Evolutionary conservation across 2,113 vertebrate species (phyloP).

Genomic region (Aptenodytes forsteri): DNA sequence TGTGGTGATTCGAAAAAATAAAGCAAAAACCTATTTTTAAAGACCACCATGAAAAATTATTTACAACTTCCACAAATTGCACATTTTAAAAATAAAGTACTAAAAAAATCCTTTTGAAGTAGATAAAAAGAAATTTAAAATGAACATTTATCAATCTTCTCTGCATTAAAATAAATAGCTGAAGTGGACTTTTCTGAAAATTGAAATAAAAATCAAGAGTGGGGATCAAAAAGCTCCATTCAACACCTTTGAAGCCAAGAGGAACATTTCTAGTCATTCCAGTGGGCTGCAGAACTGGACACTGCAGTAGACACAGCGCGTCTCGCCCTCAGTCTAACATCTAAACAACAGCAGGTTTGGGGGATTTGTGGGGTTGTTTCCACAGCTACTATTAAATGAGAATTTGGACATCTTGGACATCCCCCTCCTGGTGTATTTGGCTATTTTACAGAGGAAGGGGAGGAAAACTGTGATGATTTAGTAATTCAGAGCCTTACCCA

Average conservation of each 20-base stretch:
- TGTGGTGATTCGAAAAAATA: background rate
- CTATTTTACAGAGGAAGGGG: background rate
- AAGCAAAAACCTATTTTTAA: background rate
- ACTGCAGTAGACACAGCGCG: background rate
- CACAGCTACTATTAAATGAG: background rate
- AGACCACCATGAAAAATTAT: background rate
- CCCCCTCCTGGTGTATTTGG: background rate
- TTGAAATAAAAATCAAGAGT: background rate
- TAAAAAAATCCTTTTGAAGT: background rate
- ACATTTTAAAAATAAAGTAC: background rate
- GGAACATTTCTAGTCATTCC: rapidly evolving
- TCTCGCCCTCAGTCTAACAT: background rate
- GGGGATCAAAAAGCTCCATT: background rate
- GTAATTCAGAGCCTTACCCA: background rate
- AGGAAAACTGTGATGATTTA: background rate
- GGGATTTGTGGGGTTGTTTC: background rate
- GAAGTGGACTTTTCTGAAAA: background rate
- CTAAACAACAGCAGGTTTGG: no score
- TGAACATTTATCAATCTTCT: background rate
- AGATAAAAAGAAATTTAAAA: background rate
- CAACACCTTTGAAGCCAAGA: background rate
- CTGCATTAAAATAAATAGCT: background rate
- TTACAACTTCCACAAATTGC: background rate
- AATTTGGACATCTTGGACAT: background rate
- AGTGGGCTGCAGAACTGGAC: background rate